Base-by-base conservation (phyloP, 1,140 invertebrate genomes). In the Sycophaga agraensis region DNA sequence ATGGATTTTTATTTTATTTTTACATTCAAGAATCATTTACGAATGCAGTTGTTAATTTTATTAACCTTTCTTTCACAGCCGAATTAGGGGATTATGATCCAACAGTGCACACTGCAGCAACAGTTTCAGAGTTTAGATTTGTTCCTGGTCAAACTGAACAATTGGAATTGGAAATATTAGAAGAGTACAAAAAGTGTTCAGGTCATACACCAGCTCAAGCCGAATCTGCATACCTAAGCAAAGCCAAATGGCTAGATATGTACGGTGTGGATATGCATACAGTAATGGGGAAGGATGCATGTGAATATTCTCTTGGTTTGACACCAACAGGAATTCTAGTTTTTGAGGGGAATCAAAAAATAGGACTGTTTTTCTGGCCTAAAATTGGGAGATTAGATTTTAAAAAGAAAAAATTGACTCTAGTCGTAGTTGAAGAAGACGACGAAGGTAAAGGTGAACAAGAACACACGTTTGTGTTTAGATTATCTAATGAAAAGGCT, bases 321-420 rank as follows among this genome's bases (percentile, higher is more conserved):
- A 99, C 97, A 3, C 98, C 98, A 26, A 98, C 95, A 12, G 92
- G 97, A 0, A 97, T 99, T 70, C 82, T 99, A 9, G 96, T 99
- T 2, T 98, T 98, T 78, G 96, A 99, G 79, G 93, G 93, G 19
- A 80, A 80, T 48, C 91, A 94, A 73, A 99, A 99, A 82, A 99
- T 99, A 70, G 98, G 97, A 2, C 83, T 99, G 0, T 99, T 99
- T 78, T 98, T 98, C 78, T 99, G 98, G 97, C 92, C 94, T 8
- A 93, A 94, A 85, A 94, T 97, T 70, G 89, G 93, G 66, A 89
- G 95, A 80, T 77, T 97, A 34, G 94, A 96, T 74, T 97, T 97
- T 69, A 97, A 98, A 76, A 94, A 94, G 74, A 98, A 97, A 78
- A 97, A 96, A 76, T 81, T 98, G 40, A 97, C 94, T 0, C 82